Conservation (phyloP, 2,113 vertebrate species). For the Sphyrna mokarran region DNA sequence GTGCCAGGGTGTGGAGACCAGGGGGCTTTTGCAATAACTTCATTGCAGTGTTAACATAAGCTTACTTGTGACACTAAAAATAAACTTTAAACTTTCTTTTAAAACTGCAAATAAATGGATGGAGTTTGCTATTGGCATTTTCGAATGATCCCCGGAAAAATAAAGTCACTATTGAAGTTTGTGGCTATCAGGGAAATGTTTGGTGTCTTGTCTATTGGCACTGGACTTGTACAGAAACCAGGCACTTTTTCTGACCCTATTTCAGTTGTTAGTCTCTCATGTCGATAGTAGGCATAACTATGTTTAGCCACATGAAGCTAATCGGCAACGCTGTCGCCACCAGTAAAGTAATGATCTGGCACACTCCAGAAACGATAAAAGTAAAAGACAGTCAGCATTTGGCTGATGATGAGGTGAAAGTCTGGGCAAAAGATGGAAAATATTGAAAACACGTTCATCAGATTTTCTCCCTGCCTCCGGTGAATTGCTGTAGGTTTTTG, state of each 20-base stretch:
- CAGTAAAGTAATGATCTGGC: not conserved
- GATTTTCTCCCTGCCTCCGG: not conserved
- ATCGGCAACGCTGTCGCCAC: too few species aligned
- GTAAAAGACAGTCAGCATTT: not conserved
- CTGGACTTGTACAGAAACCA: not conserved
- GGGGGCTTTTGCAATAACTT: too few species aligned
- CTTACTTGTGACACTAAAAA: too few species aligned
- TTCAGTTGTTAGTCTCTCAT: not conserved
- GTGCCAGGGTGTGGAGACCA: too few species aligned
- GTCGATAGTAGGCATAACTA: not conserved
- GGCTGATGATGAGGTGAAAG: not conserved
- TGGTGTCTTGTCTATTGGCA: not conserved
- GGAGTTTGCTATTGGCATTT: too few species aligned
- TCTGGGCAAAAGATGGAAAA: not conserved
- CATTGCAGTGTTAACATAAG: too few species aligned
- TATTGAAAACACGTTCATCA: not conserved
- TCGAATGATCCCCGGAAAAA: too few species aligned
- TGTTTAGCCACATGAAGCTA: not conserved
- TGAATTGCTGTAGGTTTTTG: not conserved
- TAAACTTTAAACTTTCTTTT: too few species aligned
- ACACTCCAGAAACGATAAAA: not conserved
- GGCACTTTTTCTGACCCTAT: not conserved
- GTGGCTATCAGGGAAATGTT: not conserved
- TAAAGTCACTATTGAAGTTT: not conserved
- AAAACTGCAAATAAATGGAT: too few species aligned